Evolutionary conservation across 2,113 vertebrate genomes (phyloP), one percentile per base, ranked within the genome.

Genomic region (Percina caprodes): DNA sequence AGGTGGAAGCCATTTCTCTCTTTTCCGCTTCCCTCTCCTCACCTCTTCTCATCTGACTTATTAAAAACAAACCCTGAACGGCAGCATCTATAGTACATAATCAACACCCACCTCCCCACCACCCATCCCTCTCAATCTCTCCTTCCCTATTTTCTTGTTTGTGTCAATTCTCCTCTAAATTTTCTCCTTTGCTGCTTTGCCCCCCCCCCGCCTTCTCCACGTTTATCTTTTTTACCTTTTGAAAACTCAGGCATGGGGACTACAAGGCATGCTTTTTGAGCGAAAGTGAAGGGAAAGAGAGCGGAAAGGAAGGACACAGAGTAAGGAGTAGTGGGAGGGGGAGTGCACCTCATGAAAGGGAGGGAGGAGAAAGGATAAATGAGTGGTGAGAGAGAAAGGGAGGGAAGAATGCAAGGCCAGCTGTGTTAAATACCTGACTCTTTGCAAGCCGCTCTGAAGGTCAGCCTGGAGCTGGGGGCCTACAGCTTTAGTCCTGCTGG

Each of bases 361-460:
- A 93, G 94, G 86, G 89, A 88, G 88, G 79, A 86, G 87, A 91
- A 91, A 86, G 90, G 77, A 89, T 91, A 90, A 91, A 89, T 84
- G 90, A 74, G 81, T 77, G 83, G 88, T 68, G 92, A 71, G 86
- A 85, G 87, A 86, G 87, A 76, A 75, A 84, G 79, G 78, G 85
- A 87, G 86, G 91, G 93, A 95, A 91, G 95, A 96, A 96, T 96
- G 94, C 85, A 87, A 93, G 93, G 93, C 94, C 61, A 89, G 91
- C 94, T 95, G 92, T 95, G 92, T 83, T 96, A 96, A 95, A 96
- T 95, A 96, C 96, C 94, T 96, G 95, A 95, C 94, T 94, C 94
- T 94, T 84, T 92, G 94, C 92, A 19, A 93, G 89, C 92, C 63
- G 80, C 72, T 94, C 90, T 88, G 91, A 95, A 91, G 95, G 91